phyloP scores from a whole-genome alignment of 1,140 invertebrate genomes.

The Calosoma granatense region DNA sequence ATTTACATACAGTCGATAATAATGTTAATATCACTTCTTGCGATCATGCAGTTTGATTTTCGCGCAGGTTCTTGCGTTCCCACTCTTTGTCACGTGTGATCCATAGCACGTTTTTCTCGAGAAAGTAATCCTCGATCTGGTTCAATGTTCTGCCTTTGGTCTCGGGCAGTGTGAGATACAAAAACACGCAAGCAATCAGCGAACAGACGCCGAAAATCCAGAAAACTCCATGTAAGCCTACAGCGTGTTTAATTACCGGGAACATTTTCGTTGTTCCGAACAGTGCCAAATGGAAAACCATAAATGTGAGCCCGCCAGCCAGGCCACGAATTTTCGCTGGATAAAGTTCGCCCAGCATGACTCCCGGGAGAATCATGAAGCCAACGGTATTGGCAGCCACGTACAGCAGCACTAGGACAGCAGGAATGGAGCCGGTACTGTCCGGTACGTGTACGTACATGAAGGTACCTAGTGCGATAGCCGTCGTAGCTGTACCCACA shows the following conservation, averaged over 20 bases:
- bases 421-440: constrained; percentile 37
- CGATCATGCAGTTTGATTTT: background rate
- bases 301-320: constrained; percentile 55
- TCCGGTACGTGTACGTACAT: too few relatives aligned
- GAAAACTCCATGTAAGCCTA: constrained; percentile 54
- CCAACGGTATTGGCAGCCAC: constrained; percentile 58
- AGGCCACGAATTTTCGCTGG: constrained; percentile 43
- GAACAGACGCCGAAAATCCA: constrained; percentile 57
- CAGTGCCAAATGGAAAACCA: constrained; percentile 50
- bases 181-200: constrained; percentile 47
- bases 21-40: too few relatives aligned
- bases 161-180: constrained; percentile 67
- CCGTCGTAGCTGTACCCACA: constrained; percentile 48
- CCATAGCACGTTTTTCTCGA: constrained; percentile 53
- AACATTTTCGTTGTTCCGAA: constrained; percentile 68
- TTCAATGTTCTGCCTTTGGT: constrained; percentile 67
- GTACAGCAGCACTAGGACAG: constrained; percentile 47
- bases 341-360: constrained; percentile 60
- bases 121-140: constrained; percentile 71
- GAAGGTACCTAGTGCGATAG: constrained; percentile 44
- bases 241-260: constrained; percentile 43
- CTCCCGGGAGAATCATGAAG: constrained; percentile 56
- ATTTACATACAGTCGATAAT: too few relatives aligned
- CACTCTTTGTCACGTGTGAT: constrained; percentile 33
- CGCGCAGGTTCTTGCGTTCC: background rate